Percentiles rank a stretch among this genome's conserved stretches.
Conservation (phyloP, 2,888 invertebrate genomes). For the Agonopterix alstromeriana region DNA sequence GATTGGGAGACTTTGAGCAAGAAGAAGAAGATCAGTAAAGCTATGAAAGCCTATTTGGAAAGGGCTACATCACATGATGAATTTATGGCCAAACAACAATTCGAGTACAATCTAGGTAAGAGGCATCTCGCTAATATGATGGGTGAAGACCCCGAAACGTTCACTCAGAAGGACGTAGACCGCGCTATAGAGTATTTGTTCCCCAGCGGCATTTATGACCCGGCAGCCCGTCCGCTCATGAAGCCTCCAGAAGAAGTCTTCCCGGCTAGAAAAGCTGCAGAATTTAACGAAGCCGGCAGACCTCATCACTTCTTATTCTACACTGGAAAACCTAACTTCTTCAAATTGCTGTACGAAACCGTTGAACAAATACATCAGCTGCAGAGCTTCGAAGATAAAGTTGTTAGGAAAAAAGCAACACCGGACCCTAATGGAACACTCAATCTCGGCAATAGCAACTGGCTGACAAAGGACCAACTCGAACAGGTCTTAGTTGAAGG, state of each 20-base stretch:
- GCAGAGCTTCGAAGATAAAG: conserved; percentile 83
- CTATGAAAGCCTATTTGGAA: conserved; percentile 93
- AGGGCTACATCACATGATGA: conserved; percentile 87
- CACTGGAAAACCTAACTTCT: conserved; percentile 91
- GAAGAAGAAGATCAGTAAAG: conserved; percentile 85
- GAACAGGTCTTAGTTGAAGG: conserved; percentile 81
- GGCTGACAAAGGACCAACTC: conserved; percentile 81
- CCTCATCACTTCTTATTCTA: conserved; percentile 96
- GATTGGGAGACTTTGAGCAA: conserved; percentile 64
- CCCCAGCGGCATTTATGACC: conserved; percentile 94
- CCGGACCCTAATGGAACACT: conserved; percentile 78
- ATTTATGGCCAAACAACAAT: conserved; percentile 86
- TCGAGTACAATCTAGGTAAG: conserved; percentile 93
- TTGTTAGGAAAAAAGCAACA: conserved; percentile 77
- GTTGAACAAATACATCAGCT: conserved; percentile 81
- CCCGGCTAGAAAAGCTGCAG: conserved; percentile 88
- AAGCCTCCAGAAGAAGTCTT: conserved; percentile 92
- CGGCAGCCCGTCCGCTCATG: conserved; percentile 92
- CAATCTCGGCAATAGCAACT: conserved; percentile 53
- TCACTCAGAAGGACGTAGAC: conserved; percentile 92
- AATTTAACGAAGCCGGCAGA: conserved; percentile 93
- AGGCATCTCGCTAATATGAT: conserved; percentile 99
- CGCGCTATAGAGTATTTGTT: conserved; percentile 95
- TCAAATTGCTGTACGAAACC: conserved; percentile 87
- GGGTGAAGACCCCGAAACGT: conserved; percentile 94